Conservation (phyloP, 1,140 invertebrate species). For the Choristoneura fumiferana region DNA sequence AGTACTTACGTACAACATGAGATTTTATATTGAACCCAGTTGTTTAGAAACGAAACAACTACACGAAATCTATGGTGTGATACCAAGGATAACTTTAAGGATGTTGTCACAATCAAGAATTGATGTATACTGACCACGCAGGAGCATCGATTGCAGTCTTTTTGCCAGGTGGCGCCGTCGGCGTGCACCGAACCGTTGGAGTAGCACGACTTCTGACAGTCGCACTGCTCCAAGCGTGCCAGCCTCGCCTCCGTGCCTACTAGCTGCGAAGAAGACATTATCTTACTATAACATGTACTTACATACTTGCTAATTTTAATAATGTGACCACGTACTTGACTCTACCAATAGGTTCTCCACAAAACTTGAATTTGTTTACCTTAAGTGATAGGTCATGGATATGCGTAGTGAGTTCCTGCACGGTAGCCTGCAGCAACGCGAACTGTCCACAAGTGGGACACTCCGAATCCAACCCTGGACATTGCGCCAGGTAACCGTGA, state of each 20-base stretch:
- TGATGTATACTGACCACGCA: conserved; percentile 83
- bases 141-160: conserved; percentile 89
- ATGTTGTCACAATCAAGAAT: too few relatives aligned
- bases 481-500: conserved; percentile 92
- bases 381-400: conserved; percentile 84
- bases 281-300: background rate
- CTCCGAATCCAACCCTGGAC: conserved; percentile 89
- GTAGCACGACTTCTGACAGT: conserved; percentile 92
- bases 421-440: conserved; percentile 87
- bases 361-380: conserved; percentile 63
- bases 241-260: conserved; percentile 87
- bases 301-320: too few relatives aligned
- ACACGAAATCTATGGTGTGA: too few relatives aligned
- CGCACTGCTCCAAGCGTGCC: conserved; percentile 89
- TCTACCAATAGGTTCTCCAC: background rate
- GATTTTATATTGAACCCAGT: too few relatives aligned
- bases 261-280: conserved; percentile 79
- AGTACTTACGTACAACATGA: too few relatives aligned
- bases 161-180: conserved; percentile 90
- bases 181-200: conserved; percentile 88
- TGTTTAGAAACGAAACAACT: too few relatives aligned
- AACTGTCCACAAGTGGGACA: conserved; percentile 95
- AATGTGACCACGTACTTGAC: too few relatives aligned
- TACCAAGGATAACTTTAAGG: too few relatives aligned
- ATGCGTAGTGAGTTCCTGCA: conserved; percentile 82